Evolutionary conservation across 2,888 invertebrate genomes (phyloP), one percentile per base, ranked within the genome.

Genomic region (Dendrolimus pini): DNA sequence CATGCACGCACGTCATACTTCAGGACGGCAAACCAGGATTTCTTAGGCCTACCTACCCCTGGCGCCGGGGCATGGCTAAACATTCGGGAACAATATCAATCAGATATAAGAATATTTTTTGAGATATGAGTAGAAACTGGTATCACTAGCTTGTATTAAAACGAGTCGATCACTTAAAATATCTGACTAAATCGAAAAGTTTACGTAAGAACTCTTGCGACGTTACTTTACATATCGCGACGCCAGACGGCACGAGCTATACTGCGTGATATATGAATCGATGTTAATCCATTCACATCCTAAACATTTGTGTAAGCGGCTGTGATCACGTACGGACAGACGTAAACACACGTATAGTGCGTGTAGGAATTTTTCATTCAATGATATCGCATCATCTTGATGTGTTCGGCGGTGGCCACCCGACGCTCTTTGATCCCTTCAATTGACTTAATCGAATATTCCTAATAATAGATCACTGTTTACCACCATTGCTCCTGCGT

Each of bases 371-470:
- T 72, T 67, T 72, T 67, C 69, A 76, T 75, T 76, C 69, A 71
- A 55, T 57, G 60, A 66, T 73, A 70, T 72, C 71, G 62, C 58
- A 59, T 66, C 64, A 76, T 75, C 76, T 66, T 60, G 62, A 64
- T 63, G 61, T 59, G 59, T 59, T 52, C 59, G 58, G 58, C 56
- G 55, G 56, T 58, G 56, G 55, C 42, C 58, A 41, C 53, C 52
- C 47, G 69, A 64, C 65, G 74, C 72, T 72, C 77, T 77, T 75
- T 77, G 75, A 77, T 74, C 74, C 78, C 61, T 61, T 62, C 82
- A 82, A 85, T 85, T 82, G 83, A 78, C 72, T 77, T 82, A 85
- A 85, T 85, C 77, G 75, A 82, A 82, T 84, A 70, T 69, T 71
- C 74, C 76, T 73, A 71, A 71, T 72, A 72, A 72, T 78, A 77